Conservation (phyloP, 2,888 invertebrate genomes). For the Zhengitettix transpicula region DNA sequence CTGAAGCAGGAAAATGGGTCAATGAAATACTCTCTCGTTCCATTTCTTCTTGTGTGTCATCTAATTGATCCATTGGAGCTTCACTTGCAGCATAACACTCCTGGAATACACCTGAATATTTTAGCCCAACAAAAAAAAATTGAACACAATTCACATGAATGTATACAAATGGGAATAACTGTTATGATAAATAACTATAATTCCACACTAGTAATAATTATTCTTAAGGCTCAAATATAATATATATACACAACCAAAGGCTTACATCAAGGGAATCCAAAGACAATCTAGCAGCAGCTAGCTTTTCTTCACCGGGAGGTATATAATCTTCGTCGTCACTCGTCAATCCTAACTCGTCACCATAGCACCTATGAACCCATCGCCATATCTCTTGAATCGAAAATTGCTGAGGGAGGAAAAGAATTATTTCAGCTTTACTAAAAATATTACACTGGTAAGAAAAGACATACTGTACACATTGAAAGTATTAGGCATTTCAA, state of each 20-base stretch:
- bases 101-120: neutral
- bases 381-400: conserved; percentile 72
- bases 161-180: too few relatives aligned
- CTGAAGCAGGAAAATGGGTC: too few relatives aligned
- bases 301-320: conserved; percentile 37
- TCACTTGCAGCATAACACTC: neutral
- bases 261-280: conserved; percentile 14
- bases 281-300: conserved; percentile 20
- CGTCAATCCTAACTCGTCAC: conserved; percentile 82
- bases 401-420: conserved; percentile 38
- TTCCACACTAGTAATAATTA: too few relatives aligned
- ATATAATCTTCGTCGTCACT: conserved; percentile 82
- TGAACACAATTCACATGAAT: too few relatives aligned
- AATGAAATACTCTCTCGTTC: neutral
- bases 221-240: too few relatives aligned
- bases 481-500: too few relatives aligned
- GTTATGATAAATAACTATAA: too few relatives aligned
- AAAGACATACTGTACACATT: too few relatives aligned
- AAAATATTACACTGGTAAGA: too few relatives aligned
- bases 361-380: conserved; percentile 85
- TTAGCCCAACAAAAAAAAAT: too few relatives aligned
- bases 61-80: neutral
- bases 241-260: too few relatives aligned
- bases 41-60: neutral
- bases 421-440: conserved; percentile 1